Evolutionary conservation across 2,113 vertebrate species (phyloP), one percentile per base, ranked within the genome.

Genomic region (Bos javanicus): DNA sequence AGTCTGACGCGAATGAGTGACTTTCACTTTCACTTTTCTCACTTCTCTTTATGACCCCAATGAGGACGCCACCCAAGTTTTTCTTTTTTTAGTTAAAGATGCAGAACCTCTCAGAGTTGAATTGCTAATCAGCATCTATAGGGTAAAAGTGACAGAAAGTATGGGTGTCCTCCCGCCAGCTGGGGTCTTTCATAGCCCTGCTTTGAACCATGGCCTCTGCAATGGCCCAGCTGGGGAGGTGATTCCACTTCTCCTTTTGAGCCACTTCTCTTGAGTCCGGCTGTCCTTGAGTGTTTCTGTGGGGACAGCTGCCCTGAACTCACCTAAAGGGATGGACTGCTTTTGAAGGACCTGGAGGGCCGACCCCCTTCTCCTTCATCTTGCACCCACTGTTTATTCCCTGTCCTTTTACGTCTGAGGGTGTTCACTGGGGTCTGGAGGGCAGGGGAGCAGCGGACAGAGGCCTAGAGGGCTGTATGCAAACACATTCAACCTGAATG

Each of bases 81-180:
- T 1, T 7, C 14, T 28, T 80, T 28, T 86, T 64, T 28, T 43
- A 3, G 67, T 54, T 76, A 46, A 19, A 86, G 78, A 86, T 62
- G 21, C 56, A 86, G 52, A 91, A 25, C 64, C 46, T n/a, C 26
- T 5, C 59, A 57, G 86, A 33, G 36, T 54, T 26, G 1, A 15
- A 7, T 23, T 10, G 57, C 71, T 26, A 25, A 13, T 23, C 19
- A n/a, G 85, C 16, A 54, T 43, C 82, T 30, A 3, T 50, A 4
- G 48, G 57, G 67, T n/a, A 13, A 7, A 28, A 23, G 82, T 13
- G 50, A 64, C 43, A 30, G 33, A 17, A 25, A 28, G 46, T 3
- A 30, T 0, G 28, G 5, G 21, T 28, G 50, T 9, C 46, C 46
- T 33, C 56, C 6, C 1, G 0, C 43, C 6, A 8, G 2, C 56